Evolutionary conservation across 2,888 invertebrate species (phyloP), one percentile per base, ranked within the genome.

Genomic region (Pollenia amentaria): DNA sequence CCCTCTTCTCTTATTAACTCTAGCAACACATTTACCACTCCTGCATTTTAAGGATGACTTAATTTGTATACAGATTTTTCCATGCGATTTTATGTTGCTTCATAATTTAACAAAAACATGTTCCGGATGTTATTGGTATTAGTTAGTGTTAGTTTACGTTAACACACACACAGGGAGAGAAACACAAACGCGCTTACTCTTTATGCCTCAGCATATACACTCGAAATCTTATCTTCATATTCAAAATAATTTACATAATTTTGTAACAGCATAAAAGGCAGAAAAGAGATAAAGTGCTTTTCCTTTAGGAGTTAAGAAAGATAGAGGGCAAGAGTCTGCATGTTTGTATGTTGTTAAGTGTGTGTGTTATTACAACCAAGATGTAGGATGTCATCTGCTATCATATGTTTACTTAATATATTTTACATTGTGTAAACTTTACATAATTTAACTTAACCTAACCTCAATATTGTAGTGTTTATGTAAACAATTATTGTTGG

Each of bases 401-500:
- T 9, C 16, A 72, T 77, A 72, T 78, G 77, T 84, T 84, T 78
- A 51, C 72, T 51, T 57, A 42, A 21, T 42, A 53, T 44, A 60
- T 53, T 76, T 82, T 76, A 82, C 75, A 67, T 21, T 76, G 60
- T 60, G 82, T 69, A 75, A 75, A 76, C 44, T 84, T 78, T 78
- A 72, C 64, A 78, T 60, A 78, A 78, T 64, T 76, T 82, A 84
- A 51, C 78, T 65, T 67, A 84, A 72, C 65, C 78, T 73, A 78
- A 78, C 84, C 84, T 84, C 83, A 84, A 84, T 84, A 53, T 67
- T 73, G 42, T 67, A 78, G 65, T 73, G 84, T 78, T 60, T 78
- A 57, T 42, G 51, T 60, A 73, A 78, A 78, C 57, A 73, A 67
- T 48, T 60, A 51, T n/a, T 60, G 18, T 40, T 46, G n/a, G 38